These are phyloP conservation scores for Porites lutea DNA, from an alignment of 64 coral and sea anemone genomes.

Conservation along the genomic window DNA sequence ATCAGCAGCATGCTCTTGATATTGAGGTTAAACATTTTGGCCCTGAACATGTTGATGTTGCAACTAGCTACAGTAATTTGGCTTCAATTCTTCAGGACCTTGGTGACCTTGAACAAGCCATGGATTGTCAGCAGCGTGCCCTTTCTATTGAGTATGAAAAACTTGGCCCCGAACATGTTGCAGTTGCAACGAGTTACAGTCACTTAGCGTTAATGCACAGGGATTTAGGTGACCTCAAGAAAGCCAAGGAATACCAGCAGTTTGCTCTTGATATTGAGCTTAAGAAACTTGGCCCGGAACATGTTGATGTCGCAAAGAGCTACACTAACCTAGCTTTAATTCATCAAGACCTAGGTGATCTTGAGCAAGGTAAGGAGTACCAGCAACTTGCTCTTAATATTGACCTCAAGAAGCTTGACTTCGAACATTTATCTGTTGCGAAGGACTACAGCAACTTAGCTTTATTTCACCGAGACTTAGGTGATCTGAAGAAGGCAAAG, in stretches of 20 bases:
- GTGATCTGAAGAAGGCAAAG: background rate
- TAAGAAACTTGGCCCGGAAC: background rate
- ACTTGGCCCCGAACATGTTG: background rate
- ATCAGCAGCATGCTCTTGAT: background rate
- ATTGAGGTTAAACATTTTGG: background rate
- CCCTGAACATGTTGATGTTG: no score
- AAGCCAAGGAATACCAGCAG: background rate
- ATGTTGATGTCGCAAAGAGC: constrained; percentile 2
- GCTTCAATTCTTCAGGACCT: no score
- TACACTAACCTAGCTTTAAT: constrained; percentile 21
- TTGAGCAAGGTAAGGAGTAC: background rate
- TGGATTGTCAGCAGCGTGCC: no score
- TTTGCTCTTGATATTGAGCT: no score
- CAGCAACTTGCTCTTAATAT: no score
- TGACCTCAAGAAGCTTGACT: no score
- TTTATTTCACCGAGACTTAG: no score
- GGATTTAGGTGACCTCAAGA: background rate
- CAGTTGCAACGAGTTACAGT: constrained; percentile 13
- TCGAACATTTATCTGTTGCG: no score
- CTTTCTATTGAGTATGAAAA: background rate
- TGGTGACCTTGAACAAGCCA: no score
- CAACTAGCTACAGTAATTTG: no score
- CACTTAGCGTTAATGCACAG: background rate
- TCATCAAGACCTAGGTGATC: background rate
- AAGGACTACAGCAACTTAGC: no score